Evolutionary conservation across 2,888 invertebrate species (phyloP), one percentile per base, ranked within the genome.

Genomic region (Ischnura elegans): DNA sequence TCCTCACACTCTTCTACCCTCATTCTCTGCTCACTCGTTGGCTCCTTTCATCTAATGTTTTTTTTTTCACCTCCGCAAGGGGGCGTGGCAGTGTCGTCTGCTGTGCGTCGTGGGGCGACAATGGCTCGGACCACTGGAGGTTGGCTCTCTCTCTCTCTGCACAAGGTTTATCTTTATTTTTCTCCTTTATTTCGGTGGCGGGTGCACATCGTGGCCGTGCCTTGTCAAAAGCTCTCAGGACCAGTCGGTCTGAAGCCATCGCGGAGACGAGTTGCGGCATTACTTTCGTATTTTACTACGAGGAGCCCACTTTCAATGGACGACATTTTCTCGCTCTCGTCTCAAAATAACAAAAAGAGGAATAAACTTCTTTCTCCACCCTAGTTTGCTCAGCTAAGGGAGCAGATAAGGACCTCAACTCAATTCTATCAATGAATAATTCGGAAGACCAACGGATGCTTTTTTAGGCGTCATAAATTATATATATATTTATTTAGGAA

Each of bases 81-180:
- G 76, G 76, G 76, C 76, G 76, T 76, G 76, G 76, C 76, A 76
- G 36, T 25, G 76, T 21, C 76, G 76, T 76, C 76, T 76, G 76
- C 76, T 76, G 5, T 76, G 76, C 76, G 29, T 76, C 25, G 76
- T 36, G 76, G 36, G 36, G 36, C 36, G 76, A 76, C 76, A 76
- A 76, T 76, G 76, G 36, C 2, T 25, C 61, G 61, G 2, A 19
- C 13, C 51, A 51, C 19, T 51, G 51, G 13, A 19, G 51, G 51
- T 19, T 13, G 2, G 6, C n/a, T n/a, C n/a, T n/a, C n/a, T n/a
- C n/a, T n/a, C n/a, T n/a, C n/a, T n/a, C n/a, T n/a, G n/a, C n/a
- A n/a, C n/a, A n/a, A n/a, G n/a, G n/a, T n/a, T n/a, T n/a, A n/a
- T n/a, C n/a, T n/a, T n/a, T n/a, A n/a, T n/a, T n/a, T n/a, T n/a